Evolutionary conservation across 92 coral and sea anemone genomes (phyloP).

Genomic region (Virgularia gustaviana): DNA sequence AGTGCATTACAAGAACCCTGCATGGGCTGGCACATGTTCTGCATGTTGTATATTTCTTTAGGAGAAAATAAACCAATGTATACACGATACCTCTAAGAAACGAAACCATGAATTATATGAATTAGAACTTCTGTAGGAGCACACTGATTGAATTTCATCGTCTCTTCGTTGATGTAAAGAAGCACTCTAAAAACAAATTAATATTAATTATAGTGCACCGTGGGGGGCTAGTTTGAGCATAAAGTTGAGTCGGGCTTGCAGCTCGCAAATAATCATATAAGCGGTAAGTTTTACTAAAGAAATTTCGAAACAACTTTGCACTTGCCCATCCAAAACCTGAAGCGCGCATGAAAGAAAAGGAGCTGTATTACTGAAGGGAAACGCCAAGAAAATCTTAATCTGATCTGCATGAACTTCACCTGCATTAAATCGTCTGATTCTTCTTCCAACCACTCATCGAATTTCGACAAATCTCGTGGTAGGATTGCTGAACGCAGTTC

Average conservation of each 20-base stretch:
- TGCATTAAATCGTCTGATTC: conserved; percentile 68
- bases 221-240: no score
- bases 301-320: no score
- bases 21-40: no score
- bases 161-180: neutral
- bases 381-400: neutral
- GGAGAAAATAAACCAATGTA: no score
- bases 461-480: conserved; percentile 77
- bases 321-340: neutral
- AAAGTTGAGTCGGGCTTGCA: no score
- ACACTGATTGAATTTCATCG: conserved; percentile 8
- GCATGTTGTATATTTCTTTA: no score
- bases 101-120: conserved; percentile 35
- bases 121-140: conserved; percentile 15
- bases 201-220: no score
- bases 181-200: no score
- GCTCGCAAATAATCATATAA: no score
- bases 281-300: no score
- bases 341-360: neutral
- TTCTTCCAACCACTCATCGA: conserved; percentile 77
- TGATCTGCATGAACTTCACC: conserved; percentile 58
- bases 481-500: conserved; percentile 76
- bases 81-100: conserved; percentile 29
- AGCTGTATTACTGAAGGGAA: neutral
- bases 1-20: no score